Percentiles rank a stretch among this genome's conserved stretches.
phyloP scores from a whole-genome alignment of 2,888 invertebrate genomes.

The Glomeris marginata region DNA sequence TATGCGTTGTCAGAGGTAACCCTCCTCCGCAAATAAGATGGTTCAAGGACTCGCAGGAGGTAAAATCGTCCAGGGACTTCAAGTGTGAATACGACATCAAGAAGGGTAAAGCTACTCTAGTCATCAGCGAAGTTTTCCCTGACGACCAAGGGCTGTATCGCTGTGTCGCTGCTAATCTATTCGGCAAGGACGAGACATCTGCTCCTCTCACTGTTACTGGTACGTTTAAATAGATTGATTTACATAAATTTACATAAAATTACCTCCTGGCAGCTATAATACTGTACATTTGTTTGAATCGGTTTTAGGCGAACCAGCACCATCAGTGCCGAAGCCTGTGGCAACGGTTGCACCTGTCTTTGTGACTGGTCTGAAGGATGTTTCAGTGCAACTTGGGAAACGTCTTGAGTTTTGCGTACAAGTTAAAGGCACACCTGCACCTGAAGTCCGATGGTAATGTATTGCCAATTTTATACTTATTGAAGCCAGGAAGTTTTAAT shows the following conservation, averaged over 20 bases:
- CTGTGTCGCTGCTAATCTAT: conserved; percentile 22
- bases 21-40: conserved; percentile 24
- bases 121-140: conserved; percentile 36
- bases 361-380: too few relatives aligned
- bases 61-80: conserved; percentile 52
- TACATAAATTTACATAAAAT: neutral
- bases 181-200: conserved; percentile 18
- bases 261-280: neutral
- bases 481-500: too few relatives aligned
- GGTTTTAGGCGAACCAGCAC: neutral
- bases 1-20: conserved; percentile 49
- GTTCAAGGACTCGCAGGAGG: conserved; percentile 25
- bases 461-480: too few relatives aligned
- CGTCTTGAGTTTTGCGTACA: too few relatives aligned
- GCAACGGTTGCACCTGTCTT: too few relatives aligned
- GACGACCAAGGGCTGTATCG: conserved; percentile 24
- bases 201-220: conserved; percentile 18
- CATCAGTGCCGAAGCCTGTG: too few relatives aligned
- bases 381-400: too few relatives aligned
- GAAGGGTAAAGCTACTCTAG: conserved; percentile 52
- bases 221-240: neutral
- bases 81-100: conserved; percentile 44
- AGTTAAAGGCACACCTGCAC: conserved; percentile 1
- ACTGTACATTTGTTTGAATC: conserved; percentile 4
- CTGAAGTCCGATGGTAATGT: conserved; percentile 17